Percentiles rank a stretch among this genome's conserved stretches.
phyloP scores from a whole-genome alignment of 2,888 invertebrate species.

The Microctonus brassicae region DNA sequence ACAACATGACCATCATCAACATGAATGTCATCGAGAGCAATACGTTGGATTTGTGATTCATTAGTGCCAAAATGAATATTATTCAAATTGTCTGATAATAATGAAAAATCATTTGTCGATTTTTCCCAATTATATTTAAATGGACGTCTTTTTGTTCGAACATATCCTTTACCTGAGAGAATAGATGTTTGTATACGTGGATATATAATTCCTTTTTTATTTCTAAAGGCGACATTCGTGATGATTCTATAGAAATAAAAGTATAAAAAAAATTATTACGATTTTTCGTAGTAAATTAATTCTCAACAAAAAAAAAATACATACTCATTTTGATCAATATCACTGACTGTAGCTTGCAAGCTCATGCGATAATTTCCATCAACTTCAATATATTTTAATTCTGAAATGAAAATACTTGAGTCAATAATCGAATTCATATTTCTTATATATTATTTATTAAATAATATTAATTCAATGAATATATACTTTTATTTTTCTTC shows the following conservation, averaged over 20 bases:
- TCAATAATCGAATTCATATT: background rate
- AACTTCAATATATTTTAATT: background rate
- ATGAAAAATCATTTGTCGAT: background rate
- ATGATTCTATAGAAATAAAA: background rate
- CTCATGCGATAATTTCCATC: background rate
- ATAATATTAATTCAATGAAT: background rate
- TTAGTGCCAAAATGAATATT: background rate
- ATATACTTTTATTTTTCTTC: background rate
- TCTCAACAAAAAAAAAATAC: background rate
- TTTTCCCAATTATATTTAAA: background rate
- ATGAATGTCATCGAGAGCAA: background rate
- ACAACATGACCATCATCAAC: background rate
- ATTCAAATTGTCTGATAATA: background rate
- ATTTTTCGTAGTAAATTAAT: background rate
- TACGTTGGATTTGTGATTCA: background rate
- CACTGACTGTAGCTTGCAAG: background rate
- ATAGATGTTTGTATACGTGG: background rate
- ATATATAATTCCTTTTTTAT: background rate
- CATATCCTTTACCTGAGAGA: background rate
- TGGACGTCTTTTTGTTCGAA: background rate
- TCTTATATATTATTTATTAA: background rate
- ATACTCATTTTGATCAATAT: background rate
- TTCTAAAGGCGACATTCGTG: background rate
- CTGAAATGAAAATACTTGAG: background rate
- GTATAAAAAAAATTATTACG: background rate